These are phyloP conservation scores for Saturnia japonica DNA, from an alignment of 2,888 invertebrate genomes.

Conservation along the genomic window DNA sequence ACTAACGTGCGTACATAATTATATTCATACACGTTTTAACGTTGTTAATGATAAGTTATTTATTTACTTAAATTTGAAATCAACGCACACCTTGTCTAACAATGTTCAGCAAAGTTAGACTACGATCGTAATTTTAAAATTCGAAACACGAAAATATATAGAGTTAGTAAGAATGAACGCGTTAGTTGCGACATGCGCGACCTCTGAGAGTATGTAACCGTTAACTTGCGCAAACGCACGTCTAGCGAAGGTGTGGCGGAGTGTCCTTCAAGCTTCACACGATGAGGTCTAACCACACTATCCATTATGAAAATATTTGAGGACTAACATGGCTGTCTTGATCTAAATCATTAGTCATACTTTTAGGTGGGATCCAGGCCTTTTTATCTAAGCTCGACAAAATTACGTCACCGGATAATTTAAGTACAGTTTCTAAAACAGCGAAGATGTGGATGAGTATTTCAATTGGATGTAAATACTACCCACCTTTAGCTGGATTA, in stretches of 20 bases:
- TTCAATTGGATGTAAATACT: too few species aligned
- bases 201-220: not conserved
- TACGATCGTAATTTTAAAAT: not conserved
- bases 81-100: not conserved
- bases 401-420: too few species aligned
- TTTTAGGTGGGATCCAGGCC: too few species aligned
- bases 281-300: not conserved
- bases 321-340: not conserved
- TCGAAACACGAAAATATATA: not conserved
- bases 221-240: conserved; percentile 11
- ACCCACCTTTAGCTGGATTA: too few species aligned
- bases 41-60: too few species aligned
- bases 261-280: conserved; percentile 9
- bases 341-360: too few species aligned
- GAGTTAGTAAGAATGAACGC: conserved; percentile 7
- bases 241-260: conserved; percentile 6
- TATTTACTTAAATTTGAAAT: too few species aligned
- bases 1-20: too few species aligned
- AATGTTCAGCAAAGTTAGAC: not conserved
- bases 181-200: conserved; percentile 12
- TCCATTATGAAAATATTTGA: not conserved
- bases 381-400: too few species aligned
- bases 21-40: too few species aligned
- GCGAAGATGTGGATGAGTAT: too few species aligned
- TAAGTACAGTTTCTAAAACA: too few species aligned